These are phyloP conservation scores for Panulirus ornatus DNA, from an alignment of 1,140 invertebrate species.

Conservation along the genomic window DNA sequence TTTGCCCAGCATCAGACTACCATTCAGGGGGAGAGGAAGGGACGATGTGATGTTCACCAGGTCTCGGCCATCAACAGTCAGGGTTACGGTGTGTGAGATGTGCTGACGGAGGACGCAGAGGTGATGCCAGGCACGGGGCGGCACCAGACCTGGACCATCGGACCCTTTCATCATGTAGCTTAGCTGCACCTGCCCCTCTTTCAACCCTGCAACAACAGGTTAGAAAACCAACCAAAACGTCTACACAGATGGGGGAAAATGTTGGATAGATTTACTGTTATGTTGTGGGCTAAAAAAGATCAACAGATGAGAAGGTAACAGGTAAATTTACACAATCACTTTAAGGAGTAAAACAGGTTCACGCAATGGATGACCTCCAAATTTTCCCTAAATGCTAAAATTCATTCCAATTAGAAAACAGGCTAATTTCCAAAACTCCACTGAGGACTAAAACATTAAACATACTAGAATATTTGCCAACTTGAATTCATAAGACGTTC, in stretches of 20 bases:
- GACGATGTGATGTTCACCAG: not conserved
- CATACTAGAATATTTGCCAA: too few species aligned
- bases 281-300: not conserved
- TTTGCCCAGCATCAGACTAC: constrained; percentile 17
- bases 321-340: too few species aligned
- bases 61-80: not conserved
- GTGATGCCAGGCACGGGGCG: not conserved
- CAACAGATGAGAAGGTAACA: not conserved
- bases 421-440: too few species aligned
- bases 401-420: too few species aligned
- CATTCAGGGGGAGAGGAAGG: constrained; percentile 13
- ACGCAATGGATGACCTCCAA: not conserved
- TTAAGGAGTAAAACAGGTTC: not conserved
- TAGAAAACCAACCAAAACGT: not conserved
- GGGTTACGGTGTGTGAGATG: not conserved
- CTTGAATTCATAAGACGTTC: too few species aligned
- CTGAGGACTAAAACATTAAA: too few species aligned
- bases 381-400: not conserved
- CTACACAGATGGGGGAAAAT: not conserved
- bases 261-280: not conserved
- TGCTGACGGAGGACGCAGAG: constrained; percentile 6
- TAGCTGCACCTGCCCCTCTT: not conserved
- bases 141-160: not conserved
- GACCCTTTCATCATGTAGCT: not conserved
- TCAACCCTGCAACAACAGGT: not conserved